Conservation (phyloP, 2,113 vertebrate genomes). For the Columbina picui region DNA sequence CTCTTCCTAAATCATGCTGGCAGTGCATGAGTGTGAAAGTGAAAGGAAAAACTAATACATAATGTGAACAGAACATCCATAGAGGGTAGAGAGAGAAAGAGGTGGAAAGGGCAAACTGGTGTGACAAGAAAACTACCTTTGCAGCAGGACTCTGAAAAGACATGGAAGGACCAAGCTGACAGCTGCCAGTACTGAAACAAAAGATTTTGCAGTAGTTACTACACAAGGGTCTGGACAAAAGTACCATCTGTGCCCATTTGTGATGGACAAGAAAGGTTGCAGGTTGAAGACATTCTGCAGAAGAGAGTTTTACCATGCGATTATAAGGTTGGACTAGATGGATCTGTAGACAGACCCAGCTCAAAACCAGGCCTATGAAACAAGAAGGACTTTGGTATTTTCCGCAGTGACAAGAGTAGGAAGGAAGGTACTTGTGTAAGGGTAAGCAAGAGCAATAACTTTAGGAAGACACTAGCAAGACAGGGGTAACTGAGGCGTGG, state of each 20-base stretch:
- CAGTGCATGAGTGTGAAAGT: not conserved
- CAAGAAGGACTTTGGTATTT: not conserved
- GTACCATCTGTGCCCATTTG: fast-evolving
- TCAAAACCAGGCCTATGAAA: not conserved
- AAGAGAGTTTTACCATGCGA: not conserved
- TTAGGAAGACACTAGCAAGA: not conserved
- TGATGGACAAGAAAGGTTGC: not conserved
- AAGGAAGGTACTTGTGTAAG: not conserved
- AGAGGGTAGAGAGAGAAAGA: not conserved
- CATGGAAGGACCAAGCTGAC: not conserved
- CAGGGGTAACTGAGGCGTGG: not conserved
- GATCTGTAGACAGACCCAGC: not conserved
- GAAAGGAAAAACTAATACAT: not conserved
- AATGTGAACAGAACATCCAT: not conserved
- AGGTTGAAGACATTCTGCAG: not conserved
- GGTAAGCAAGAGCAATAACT: not conserved
- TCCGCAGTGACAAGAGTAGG: not conserved
- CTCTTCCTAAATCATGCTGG: not conserved
- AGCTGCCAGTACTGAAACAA: not conserved
- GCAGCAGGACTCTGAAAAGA: not conserved
- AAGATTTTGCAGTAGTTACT: not conserved
- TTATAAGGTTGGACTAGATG: not conserved
- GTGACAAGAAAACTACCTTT: not conserved
- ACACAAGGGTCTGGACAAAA: not conserved
- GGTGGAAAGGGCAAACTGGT: not conserved